These are phyloP conservation scores for Chloromyia formosa DNA, from an alignment of 2,888 invertebrate species.

Conservation along the genomic window DNA sequence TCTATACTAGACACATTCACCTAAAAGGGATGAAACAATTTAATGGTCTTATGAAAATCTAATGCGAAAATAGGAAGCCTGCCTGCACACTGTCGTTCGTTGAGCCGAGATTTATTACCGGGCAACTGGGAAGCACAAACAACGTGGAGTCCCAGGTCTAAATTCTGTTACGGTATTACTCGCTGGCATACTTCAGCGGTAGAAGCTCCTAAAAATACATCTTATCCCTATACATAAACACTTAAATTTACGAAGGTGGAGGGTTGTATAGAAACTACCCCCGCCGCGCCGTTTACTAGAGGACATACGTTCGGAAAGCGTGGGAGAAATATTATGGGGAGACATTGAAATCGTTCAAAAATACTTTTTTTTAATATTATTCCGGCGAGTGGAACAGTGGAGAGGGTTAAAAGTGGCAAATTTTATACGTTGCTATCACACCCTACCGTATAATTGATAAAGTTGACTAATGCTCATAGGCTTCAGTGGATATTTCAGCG, in stretches of 20 bases:
- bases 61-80: conserved; percentile 39
- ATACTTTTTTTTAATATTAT: no score
- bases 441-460: not conserved
- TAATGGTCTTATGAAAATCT: conserved; percentile 47
- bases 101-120: conserved; percentile 43
- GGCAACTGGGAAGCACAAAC: not conserved
- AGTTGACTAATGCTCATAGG: conserved; percentile 7
- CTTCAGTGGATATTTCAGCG: conserved; percentile 2
- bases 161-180: not conserved
- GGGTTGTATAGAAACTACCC: not conserved
- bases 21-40: conserved; percentile 30
- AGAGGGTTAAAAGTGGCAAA: not conserved
- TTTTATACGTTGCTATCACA: not conserved
- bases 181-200: not conserved
- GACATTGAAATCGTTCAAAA: not conserved
- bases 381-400: not conserved
- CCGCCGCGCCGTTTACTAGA: no score
- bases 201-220: not conserved
- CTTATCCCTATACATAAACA: not conserved
- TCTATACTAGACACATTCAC: not conserved
- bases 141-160: not conserved
- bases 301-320: no score
- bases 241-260: not conserved
- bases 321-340: not conserved
- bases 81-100: conserved; percentile 26